Evolutionary conservation across 2,797 vertebrate genomes (phyloP).

Genomic region (Sternotherus odoratus): DNA sequence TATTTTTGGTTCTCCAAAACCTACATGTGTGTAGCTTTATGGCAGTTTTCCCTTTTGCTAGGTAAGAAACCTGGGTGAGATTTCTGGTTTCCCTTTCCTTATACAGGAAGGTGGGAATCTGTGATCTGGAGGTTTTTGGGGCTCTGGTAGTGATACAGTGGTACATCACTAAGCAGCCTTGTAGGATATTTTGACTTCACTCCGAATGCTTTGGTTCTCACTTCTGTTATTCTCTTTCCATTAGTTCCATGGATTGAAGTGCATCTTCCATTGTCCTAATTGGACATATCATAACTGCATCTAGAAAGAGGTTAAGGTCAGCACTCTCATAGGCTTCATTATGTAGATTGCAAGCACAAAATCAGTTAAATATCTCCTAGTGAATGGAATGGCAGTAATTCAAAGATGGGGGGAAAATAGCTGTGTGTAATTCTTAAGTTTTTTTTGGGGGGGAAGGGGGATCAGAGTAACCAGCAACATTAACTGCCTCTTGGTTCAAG

Average conservation of each 20-base stretch:
- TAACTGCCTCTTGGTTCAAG: background rate
- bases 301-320: background rate
- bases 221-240: background rate
- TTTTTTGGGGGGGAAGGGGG: too few species aligned
- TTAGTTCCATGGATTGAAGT: constrained; percentile 55
- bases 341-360: background rate
- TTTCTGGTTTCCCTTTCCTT: background rate
- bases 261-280: constrained; percentile 70
- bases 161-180: background rate
- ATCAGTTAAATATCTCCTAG: background rate
- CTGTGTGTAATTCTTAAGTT: background rate
- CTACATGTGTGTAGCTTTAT: background rate
- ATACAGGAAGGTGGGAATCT: background rate
- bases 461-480: too few species aligned
- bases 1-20: background rate
- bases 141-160: background rate
- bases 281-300: constrained; percentile 36
- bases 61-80: background rate
- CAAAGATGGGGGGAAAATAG: background rate
- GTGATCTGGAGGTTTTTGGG: background rate
- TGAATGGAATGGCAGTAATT: background rate
- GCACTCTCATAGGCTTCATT: background rate
- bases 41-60: background rate
- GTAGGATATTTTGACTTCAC: background rate
- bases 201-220: constrained; percentile 10